Evolutionary conservation across 2,113 vertebrate species (phyloP).

Genomic region (Hoplias malabaricus): DNA sequence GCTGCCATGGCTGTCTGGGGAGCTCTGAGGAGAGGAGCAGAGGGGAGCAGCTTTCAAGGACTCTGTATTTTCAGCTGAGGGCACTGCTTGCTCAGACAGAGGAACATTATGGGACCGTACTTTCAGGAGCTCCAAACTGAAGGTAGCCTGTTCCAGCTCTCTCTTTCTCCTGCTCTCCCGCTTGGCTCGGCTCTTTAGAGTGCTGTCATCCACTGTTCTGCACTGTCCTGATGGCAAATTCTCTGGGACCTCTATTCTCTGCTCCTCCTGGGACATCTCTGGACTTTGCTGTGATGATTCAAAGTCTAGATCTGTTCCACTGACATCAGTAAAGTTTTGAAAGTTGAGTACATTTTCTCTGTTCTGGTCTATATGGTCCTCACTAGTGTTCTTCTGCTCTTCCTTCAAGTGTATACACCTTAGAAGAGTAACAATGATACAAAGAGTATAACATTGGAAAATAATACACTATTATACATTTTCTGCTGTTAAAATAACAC

Average conservation of each 20-base stretch:
- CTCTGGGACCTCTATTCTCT: not conserved
- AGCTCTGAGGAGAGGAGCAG: slow-evolving; percentile 78
- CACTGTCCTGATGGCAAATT: not conserved
- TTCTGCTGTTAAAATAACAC: too few species aligned
- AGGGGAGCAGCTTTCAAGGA: slow-evolving; percentile 66
- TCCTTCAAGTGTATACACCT: slow-evolving; percentile 27
- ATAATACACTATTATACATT: too few species aligned
- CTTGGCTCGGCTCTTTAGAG: slow-evolving; percentile 89
- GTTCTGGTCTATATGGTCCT: not conserved
- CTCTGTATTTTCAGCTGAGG: not conserved
- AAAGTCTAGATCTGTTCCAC: not conserved
- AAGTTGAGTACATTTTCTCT: not conserved
- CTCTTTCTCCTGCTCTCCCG: slow-evolving; percentile 92
- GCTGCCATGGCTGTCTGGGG: slow-evolving; percentile 88
- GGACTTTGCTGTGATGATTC: not conserved
- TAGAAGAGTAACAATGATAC: not conserved
- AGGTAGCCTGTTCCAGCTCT: slow-evolving; percentile 93
- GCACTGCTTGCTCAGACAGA: not conserved
- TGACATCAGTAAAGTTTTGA: not conserved
- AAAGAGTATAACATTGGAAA: too few species aligned
- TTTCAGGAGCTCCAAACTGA: slow-evolving; percentile 93
- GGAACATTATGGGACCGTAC: slow-evolving; percentile 78
- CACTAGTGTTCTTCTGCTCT: not conserved
- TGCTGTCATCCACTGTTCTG: slow-evolving; percentile 77
- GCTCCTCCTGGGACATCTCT: not conserved